Evolutionary conservation across 1,140 invertebrate genomes (phyloP), one percentile per base, ranked within the genome.

Genomic region (Zaprionus capensis): DNA sequence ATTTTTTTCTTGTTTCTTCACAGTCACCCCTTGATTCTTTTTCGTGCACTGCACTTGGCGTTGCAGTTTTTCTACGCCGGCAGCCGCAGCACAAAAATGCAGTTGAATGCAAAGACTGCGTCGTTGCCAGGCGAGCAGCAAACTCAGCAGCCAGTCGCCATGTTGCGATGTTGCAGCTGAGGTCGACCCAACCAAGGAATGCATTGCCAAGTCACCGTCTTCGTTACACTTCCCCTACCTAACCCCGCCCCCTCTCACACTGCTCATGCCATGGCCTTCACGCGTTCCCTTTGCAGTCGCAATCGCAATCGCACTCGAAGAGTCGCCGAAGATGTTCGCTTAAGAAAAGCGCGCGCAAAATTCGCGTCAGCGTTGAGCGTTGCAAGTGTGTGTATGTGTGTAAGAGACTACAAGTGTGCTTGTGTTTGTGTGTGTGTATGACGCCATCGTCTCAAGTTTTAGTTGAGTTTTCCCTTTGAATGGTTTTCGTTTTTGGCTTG

Each of bases 311-410:
- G 44, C 61, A 76, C 80, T 76, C 67, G 62, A 82, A 79, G 31
- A 41, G 78, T 81, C 62, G 55, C 62, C 83, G 82, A 87, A 87
- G 83, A 87, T 84, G 83, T 80, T 79, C 71, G 81, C 74, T 74
- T 76, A 80, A 75, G 76, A 84, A 82, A 88, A 88, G 79, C 78
- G 85, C 84, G 78, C 85, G 85, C 81, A 81, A 88, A 88, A 76
- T 90, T 88, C 78, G 78, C 84, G 84, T 64, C 49, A 61, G 44
- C 34, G 46, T 41, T 68, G 51, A 36, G 71, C 34, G 5, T 28
- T 53, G 57, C 53, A 62, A 12, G 44, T 34, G n/a, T 58, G n/a
- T 58, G 14, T 41, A 12, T 62, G 31, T 58, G 26, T 63, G 49
- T 66, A 44, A 44, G 17, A 15, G 49, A 14, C 26, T 65, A 17